phyloP scores from a whole-genome alignment of 2,113 vertebrate genomes.

The Loxodonta africana region DNA sequence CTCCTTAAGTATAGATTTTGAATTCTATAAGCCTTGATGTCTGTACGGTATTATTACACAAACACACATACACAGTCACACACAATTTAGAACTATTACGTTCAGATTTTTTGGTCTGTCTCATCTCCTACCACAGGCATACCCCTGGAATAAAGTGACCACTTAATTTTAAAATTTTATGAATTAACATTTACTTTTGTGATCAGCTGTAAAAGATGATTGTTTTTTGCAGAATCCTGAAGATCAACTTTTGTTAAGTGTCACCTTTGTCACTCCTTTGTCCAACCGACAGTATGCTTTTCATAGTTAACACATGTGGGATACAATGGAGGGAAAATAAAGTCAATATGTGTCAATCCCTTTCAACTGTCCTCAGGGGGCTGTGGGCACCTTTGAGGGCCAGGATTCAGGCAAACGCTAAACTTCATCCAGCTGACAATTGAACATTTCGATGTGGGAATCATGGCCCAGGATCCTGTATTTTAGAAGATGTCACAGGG shows the following conservation, averaged over 20 bases:
- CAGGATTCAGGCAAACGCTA: background rate
- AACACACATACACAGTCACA: background rate
- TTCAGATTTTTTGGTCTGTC: background rate
- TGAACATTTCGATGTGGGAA: background rate
- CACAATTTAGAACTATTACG: slow-evolving; percentile 2
- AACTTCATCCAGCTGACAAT: background rate
- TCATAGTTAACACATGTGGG: background rate
- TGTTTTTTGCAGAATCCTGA: background rate
- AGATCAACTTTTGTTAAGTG: background rate
- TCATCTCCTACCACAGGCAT: background rate
- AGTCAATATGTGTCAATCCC: background rate
- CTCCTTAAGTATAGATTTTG: background rate
- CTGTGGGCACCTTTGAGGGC: background rate
- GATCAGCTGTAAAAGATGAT: slow-evolving; percentile 15
- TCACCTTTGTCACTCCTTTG: background rate
- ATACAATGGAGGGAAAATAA: background rate
- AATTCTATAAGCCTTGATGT: background rate
- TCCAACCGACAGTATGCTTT: background rate
- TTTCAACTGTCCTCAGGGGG: background rate
- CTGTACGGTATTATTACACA: slow-evolving; percentile 17
- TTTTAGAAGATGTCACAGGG: background rate
- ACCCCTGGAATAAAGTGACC: background rate
- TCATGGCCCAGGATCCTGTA: background rate
- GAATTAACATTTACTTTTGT: slow-evolving; percentile 37
- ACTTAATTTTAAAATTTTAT: slow-evolving; percentile 25